Evolutionary conservation across 2,888 invertebrate species (phyloP), one percentile per base, ranked within the genome.

Genomic region (Sthenelais limicola): DNA sequence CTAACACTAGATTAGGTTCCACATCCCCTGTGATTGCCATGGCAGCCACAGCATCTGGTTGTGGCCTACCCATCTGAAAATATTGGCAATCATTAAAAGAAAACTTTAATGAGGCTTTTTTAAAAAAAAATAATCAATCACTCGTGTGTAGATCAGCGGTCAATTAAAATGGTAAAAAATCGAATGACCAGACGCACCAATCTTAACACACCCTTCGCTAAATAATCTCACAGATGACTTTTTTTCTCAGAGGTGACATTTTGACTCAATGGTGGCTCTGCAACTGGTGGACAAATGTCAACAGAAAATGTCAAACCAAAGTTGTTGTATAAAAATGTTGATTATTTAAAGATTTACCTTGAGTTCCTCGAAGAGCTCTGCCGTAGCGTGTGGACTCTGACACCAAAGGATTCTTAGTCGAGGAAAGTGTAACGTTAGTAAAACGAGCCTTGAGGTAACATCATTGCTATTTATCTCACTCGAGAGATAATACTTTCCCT

Each of bases 381-480:
- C 96, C 0, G 97, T 96, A 48, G 97, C 97, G 87, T 96, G 94
- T 0, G 98, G 97, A 86, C 94, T 96, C 1, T 96, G 96, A 15
- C 97, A 97, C 98, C 98, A 98, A 43, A 98, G 93, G 9, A 98
- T 89, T 80, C 95, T 93, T 76, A 99, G 89, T 82, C 93, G 92
- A 0, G 98, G 98, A 89, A 98, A 98, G 86, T 97, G 95, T 79
- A 98, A 90, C 0, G 98, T 97, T n/a, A 99, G 90, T 43, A 98
- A 89, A 79, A 97, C 93, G 70, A 99, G 89, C 86, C 95, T 95
- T 78, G 95, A 92, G 82, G 94, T 93, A 51, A 96, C 92, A 81
- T 95, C 94, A 68, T 92, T 93, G 21, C 92, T 91, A 73, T 92
- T 90, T 80, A 94, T 94, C 74, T 91, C 93, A 3, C 78, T 81